These are phyloP conservation scores for Callyntrura guangdongensis DNA, from an alignment of 2,888 invertebrate genomes.

Conservation along the genomic window DNA sequence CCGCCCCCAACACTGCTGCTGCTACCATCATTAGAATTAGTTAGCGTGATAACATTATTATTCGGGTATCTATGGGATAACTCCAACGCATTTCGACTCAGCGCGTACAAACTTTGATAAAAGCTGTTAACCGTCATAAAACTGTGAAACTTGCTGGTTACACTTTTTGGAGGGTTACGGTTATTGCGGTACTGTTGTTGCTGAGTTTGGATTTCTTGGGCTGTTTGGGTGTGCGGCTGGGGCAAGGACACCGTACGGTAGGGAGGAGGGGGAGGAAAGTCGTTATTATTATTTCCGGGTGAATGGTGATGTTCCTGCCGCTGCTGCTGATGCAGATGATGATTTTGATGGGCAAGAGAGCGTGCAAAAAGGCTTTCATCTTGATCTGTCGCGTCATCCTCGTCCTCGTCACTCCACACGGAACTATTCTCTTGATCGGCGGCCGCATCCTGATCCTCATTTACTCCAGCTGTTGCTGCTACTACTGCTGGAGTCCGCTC, in stretches of 20 bases:
- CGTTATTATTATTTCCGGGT: conserved; percentile 13
- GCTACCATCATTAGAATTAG: conserved; percentile 3
- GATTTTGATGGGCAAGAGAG: conserved; percentile 64
- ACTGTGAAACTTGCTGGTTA: conserved; percentile 50
- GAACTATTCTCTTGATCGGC: conserved; percentile 52
- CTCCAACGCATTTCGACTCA: conserved; percentile 66
- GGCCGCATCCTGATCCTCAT: conserved; percentile 22
- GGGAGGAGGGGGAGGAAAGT: conserved; percentile 13
- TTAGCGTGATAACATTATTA: conserved; percentile 68
- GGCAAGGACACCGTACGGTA: conserved; percentile 39
- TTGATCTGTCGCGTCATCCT: conserved; percentile 76
- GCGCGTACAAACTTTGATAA: conserved; percentile 70
- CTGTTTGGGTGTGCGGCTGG: conserved; percentile 45
- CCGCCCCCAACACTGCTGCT: background rate
- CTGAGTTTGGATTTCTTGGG: background rate
- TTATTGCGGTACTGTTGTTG: background rate
- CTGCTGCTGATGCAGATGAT: conserved; percentile 44
- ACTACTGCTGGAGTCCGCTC: background rate
- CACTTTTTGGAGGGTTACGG: background rate
- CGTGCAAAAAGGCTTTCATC: conserved; percentile 77
- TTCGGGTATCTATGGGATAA: conserved; percentile 64
- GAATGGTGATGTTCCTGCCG: conserved; percentile 28
- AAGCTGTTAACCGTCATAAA: conserved; percentile 72
- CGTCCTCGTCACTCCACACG: conserved; percentile 69
- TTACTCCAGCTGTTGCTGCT: conserved; percentile 21